phyloP scores from a whole-genome alignment of 2,797 vertebrate genomes.

The Sebastes dallii region DNA sequence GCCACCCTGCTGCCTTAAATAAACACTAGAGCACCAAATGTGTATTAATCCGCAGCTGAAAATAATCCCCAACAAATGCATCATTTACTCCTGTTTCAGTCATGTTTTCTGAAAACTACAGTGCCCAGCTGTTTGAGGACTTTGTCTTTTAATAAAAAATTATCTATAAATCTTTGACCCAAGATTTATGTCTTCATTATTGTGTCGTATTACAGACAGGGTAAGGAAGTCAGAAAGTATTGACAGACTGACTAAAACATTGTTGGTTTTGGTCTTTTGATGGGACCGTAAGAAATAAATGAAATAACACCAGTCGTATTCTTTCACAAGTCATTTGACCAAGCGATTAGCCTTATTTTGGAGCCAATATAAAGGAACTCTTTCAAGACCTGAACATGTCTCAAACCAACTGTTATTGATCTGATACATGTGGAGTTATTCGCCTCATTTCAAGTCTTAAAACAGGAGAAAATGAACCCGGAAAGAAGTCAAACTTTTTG shows the following conservation, averaged over 20 bases:
- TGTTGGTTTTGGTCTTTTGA: neutral
- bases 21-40: neutral
- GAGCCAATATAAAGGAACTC: neutral
- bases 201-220: neutral
- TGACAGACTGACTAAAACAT: neutral
- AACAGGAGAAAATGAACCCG: neutral
- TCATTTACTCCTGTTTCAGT: neutral
- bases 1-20: neutral
- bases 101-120: neutral
- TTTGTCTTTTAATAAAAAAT: neutral
- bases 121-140: neutral
- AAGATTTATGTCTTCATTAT: neutral
- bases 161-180: neutral
- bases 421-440: neutral
- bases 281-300: neutral
- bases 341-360: neutral
- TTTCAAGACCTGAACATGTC: neutral
- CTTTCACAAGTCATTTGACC: neutral
- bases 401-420: neutral
- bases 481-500: neutral
- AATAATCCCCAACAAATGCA: neutral
- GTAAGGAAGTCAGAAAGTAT: neutral
- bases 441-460: neutral
- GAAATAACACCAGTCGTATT: neutral
- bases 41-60: neutral